Evolutionary conservation across 2,113 vertebrate species (phyloP).

Genomic region (Nasalis larvatus): DNA sequence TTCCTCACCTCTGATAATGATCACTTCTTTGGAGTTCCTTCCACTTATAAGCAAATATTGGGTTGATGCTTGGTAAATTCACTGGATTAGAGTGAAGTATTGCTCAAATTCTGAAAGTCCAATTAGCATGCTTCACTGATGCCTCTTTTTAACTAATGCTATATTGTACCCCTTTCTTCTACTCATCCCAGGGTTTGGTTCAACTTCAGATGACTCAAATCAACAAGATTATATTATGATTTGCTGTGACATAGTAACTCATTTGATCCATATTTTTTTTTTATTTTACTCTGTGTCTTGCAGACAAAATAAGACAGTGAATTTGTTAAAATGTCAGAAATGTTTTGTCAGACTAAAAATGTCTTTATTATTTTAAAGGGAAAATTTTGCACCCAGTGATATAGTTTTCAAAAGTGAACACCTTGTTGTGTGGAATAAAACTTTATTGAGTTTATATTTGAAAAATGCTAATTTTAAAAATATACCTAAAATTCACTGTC

Average conservation of each 20-base stretch:
- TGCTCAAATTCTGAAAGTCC: neutral
- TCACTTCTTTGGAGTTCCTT: neutral
- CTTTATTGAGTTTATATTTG: neutral
- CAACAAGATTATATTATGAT: neutral
- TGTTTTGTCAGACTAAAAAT: neutral
- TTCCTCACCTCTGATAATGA: neutral
- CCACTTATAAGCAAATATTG: neutral
- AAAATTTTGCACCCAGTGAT: neutral
- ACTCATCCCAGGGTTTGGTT: neutral
- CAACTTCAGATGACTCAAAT: neutral
- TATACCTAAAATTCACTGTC: neutral
- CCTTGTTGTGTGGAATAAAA: neutral
- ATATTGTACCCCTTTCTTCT: neutral
- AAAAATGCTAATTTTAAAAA: constrained; percentile 27
- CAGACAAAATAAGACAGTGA: neutral
- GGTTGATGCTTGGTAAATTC: neutral
- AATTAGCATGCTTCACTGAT: neutral
- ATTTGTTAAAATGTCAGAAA: constrained; percentile 15
- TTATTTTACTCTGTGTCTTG: neutral
- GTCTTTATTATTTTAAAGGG: constrained; percentile 12
- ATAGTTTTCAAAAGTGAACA: neutral
- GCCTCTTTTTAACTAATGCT: neutral
- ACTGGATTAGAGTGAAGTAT: neutral
- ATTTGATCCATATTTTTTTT: neutral
- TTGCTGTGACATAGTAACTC: neutral